Percentiles rank a stretch among this genome's conserved stretches.
Conservation (phyloP, 2,113 vertebrate genomes). For the Nibea albiflora region DNA sequence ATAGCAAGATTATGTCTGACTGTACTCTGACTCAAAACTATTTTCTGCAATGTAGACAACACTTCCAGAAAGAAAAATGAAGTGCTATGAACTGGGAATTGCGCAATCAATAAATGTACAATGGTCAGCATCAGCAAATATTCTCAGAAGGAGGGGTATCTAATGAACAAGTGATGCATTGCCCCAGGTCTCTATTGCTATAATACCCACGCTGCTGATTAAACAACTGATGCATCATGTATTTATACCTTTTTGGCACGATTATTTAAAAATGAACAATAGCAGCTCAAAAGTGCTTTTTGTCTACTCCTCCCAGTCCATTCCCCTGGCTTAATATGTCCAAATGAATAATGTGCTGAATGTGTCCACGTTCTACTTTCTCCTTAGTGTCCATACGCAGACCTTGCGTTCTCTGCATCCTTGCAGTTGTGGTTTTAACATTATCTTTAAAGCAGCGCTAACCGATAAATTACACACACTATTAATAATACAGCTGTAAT, state of each 20-base stretch:
- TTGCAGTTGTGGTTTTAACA: conserved; percentile 16
- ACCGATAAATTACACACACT: conserved; percentile 1
- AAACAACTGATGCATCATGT: conserved; percentile 19
- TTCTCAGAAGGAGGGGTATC: neutral
- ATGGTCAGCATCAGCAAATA: conserved; percentile 36
- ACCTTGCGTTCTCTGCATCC: conserved; percentile 30
- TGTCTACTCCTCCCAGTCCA: conserved; percentile 14
- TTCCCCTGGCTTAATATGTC: conserved; percentile 38
- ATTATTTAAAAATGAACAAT: conserved; percentile 14
- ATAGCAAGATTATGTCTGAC: conserved; percentile 4
- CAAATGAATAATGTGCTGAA: conserved; percentile 63
- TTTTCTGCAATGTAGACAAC: conserved; percentile 51
- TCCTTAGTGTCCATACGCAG: conserved; percentile 11
- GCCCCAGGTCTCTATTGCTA: neutral
- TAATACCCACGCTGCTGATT: neutral
- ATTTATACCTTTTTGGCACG: conserved; percentile 1
- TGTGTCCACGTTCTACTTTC: conserved; percentile 14
- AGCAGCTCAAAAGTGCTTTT: conserved; percentile 1
- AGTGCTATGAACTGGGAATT: conserved; percentile 7
- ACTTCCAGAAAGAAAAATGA: conserved; percentile 39
- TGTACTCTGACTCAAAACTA: conserved; percentile 30
- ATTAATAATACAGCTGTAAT: too few species aligned
- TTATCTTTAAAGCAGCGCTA: neutral
- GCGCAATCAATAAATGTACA: conserved; percentile 35
- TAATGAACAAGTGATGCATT: neutral